Evolutionary conservation across 2,888 invertebrate species (phyloP).

Genomic region (Microctonus aethiopoides): DNA sequence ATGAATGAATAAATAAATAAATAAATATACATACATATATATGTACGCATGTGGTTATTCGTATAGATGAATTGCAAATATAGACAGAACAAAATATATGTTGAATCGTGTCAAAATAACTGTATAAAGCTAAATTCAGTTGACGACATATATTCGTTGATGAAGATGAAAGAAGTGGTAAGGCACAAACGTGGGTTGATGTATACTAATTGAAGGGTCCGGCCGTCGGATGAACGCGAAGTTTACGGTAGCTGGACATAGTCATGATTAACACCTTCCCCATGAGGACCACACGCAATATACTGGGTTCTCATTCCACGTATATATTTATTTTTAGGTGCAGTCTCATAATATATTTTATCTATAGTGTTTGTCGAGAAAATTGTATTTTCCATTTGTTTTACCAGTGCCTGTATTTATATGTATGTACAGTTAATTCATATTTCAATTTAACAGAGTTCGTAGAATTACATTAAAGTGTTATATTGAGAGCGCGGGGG

Average conservation of each 20-base stretch:
- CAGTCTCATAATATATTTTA: not conserved
- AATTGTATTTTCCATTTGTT: not conserved
- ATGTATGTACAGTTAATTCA: not conserved
- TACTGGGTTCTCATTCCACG: constrained; percentile 22
- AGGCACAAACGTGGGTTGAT: constrained; percentile 43
- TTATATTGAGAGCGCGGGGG: not conserved
- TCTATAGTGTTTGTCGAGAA: not conserved
- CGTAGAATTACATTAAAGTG: not conserved
- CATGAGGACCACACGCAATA: constrained; percentile 42
- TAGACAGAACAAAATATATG: no score
- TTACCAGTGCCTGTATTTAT: not conserved
- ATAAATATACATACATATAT: no score
- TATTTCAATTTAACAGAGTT: constrained; percentile 6
- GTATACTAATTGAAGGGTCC: constrained; percentile 66
- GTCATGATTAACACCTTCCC: constrained; percentile 44
- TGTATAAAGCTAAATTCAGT: not conserved
- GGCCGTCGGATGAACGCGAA: constrained; percentile 49
- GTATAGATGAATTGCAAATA: no score
- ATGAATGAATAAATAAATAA: no score
- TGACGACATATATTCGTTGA: constrained; percentile 24
- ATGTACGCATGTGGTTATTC: no score
- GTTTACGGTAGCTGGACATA: constrained; percentile 52
- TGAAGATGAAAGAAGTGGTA: constrained; percentile 24
- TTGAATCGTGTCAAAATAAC: constrained; percentile 25
- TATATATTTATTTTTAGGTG: not conserved